Conservation (phyloP, 2,797 vertebrate species). For the Hypotaenidia okinawae region DNA sequence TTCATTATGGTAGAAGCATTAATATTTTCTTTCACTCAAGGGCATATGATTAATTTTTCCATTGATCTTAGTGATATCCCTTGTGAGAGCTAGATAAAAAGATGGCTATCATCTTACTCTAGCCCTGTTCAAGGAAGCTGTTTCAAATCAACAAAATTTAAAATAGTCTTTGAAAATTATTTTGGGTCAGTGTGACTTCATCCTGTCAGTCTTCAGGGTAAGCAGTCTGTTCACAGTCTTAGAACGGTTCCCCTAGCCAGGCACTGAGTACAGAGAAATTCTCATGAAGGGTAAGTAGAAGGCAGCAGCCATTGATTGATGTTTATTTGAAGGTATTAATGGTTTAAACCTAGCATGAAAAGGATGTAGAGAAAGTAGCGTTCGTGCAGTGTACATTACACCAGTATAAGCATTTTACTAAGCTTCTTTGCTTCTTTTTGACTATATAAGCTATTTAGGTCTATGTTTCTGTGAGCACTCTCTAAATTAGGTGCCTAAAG, state of each 20-base stretch:
- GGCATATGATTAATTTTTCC: neutral
- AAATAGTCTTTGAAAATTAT: neutral
- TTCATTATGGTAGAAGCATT: neutral
- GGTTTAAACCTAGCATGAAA: neutral
- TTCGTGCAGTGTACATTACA: neutral
- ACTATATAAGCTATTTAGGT: neutral
- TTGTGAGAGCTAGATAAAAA: neutral
- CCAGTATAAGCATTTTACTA: neutral
- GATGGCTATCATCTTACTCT: neutral
- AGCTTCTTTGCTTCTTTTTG: neutral
- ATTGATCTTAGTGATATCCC: neutral
- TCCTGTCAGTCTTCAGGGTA: neutral
- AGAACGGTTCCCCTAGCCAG: neutral
- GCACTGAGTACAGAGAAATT: neutral
- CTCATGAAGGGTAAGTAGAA: neutral
- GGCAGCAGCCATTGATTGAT: neutral
- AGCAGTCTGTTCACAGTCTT: neutral
- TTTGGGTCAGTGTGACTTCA: neutral
- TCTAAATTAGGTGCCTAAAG: neutral
- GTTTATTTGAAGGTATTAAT: neutral
- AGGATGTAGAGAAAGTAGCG: neutral
- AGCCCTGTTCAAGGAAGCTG: neutral
- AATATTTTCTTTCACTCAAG: neutral
- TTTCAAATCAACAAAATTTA: neutral
- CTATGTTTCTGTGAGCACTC: neutral